Evolutionary conservation across 1,140 invertebrate genomes (phyloP), one percentile per base, ranked within the genome.

Genomic region (Cecropterus lyciades): DNA sequence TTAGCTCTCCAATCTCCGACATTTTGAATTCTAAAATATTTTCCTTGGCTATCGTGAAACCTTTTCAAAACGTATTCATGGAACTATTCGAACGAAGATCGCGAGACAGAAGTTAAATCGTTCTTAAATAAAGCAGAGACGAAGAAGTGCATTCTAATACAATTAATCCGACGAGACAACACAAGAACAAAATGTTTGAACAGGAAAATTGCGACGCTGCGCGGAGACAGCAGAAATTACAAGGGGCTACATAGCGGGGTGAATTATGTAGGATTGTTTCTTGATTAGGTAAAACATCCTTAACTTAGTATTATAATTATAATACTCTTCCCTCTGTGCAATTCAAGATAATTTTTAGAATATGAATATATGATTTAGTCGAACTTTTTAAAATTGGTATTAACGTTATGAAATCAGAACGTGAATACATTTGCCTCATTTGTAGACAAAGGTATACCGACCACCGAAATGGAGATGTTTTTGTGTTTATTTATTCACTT

Each of bases 131-230:
- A 63, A 42, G 30, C n/a, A 14, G 13, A 48, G 62, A 42, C 37
- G 17, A 55, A 55, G 16, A 24, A 42, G 6, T 42, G 15, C 52
- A 52, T 66, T 69, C 37, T 72, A 75, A 75, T 72, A 56, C 69
- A 64, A 82, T 82, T 77, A 79, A 70, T 75, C 48, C 55, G 60
- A 71, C 49, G 55, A 65, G 69, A 69, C 51, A 55, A 42, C 33
- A 66, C 53, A 43, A 69, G 62, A 65, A 65, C 71, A 71, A 73
- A 79, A 77, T 75, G 60, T 79, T 79, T 70, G 62, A 77, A 77
- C 63, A 67, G 62, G 72, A 73, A 80, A 80, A 80, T 75, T 77
- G 74, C 59, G 69, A 64, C 46, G 74, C 71, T 69, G 69, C 53
- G 33, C 43, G 57, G 51, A 70, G 69, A 72, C 43, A 60, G 30